These are phyloP conservation scores for Pemphigus obesinymphae DNA, from an alignment of 1,140 invertebrate genomes.

Conservation along the genomic window DNA sequence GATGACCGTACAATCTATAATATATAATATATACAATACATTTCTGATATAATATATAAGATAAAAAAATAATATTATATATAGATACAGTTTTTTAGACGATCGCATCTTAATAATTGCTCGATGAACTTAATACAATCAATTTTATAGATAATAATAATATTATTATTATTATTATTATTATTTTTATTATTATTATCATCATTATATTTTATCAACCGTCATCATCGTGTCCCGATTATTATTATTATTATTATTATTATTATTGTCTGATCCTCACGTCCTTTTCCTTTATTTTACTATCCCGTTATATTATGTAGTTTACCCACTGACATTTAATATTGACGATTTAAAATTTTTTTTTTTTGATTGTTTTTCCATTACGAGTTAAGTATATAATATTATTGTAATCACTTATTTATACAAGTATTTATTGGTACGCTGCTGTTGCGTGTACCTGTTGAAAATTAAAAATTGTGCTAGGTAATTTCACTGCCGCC, in stretches of 20 bases:
- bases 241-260: too few species aligned
- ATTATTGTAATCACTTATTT: too few species aligned
- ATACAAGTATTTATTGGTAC: too few species aligned
- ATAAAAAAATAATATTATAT: neutral
- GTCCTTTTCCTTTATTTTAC: too few species aligned
- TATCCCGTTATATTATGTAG: neutral
- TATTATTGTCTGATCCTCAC: too few species aligned
- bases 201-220: neutral
- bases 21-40: neutral
- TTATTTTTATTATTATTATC: too few species aligned
- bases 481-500: neutral
- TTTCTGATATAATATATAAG: neutral
- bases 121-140: constrained; percentile 8
- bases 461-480: too few species aligned
- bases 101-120: neutral
- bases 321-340: too few species aligned
- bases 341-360: too few species aligned
- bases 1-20: neutral
- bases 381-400: too few species aligned
- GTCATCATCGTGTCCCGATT: neutral
- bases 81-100: neutral
- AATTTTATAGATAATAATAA: neutral
- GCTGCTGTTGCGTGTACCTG: too few species aligned
- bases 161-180: neutral
- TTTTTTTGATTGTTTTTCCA: too few species aligned